phyloP scores from a whole-genome alignment of 2,113 vertebrate genomes.

The Carlito syrichta region DNA sequence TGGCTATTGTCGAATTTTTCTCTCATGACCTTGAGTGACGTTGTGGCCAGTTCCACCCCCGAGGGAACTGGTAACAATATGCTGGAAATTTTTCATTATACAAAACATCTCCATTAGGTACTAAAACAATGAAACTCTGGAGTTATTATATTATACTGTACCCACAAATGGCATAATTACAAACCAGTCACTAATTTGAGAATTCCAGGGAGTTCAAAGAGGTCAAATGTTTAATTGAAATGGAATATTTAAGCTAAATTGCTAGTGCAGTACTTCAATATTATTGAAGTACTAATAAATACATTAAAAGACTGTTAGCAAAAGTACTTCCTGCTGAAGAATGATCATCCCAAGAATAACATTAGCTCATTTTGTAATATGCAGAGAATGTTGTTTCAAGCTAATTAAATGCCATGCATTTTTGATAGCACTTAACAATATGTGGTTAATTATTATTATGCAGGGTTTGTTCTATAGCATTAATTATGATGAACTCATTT shows the following conservation, averaged over 20 bases:
- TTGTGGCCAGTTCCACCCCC: neutral
- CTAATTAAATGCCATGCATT: slow-evolving; percentile 72
- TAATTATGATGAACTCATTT: slow-evolving; percentile 75
- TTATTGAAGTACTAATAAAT: slow-evolving; percentile 72
- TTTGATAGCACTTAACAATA: slow-evolving; percentile 74
- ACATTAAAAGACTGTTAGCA: slow-evolving; percentile 67
- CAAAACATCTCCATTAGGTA: neutral
- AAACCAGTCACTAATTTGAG: slow-evolving; percentile 7
- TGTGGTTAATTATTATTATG: slow-evolving; percentile 76
- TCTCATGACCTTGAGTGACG: neutral
- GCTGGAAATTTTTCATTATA: neutral
- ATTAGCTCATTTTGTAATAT: slow-evolving; percentile 52
- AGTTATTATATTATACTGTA: slow-evolving; percentile 37
- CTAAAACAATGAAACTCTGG: neutral
- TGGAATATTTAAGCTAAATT: slow-evolving; percentile 68
- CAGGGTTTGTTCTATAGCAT: slow-evolving; percentile 67
- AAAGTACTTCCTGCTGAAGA: slow-evolving; percentile 67
- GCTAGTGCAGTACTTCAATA: slow-evolving; percentile 56
- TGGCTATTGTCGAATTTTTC: neutral
- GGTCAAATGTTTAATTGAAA: slow-evolving; percentile 66
- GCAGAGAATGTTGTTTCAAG: slow-evolving; percentile 57
- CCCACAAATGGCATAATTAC: slow-evolving; percentile 25
- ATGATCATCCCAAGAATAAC: slow-evolving; percentile 17
- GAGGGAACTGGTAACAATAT: neutral
- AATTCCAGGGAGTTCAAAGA: slow-evolving; percentile 50